A percentile compares a stretch with the other conserved stretches of the same genome.
phyloP scores from a whole-genome alignment of 2,797 vertebrate genomes.

The Chromobotia macracanthus region DNA sequence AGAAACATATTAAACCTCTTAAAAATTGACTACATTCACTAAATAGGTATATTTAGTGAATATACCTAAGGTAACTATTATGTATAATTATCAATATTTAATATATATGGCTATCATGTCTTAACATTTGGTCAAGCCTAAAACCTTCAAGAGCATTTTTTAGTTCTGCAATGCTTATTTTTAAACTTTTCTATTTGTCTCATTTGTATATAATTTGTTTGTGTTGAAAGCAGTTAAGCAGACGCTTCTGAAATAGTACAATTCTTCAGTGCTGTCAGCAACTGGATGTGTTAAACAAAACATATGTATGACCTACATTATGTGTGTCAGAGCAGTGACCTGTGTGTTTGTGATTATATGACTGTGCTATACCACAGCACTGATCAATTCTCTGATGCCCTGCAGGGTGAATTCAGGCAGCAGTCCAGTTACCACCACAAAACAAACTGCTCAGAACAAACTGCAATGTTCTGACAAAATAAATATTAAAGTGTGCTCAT shows the following conservation, averaged over 20 bases:
- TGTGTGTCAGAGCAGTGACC: neutral
- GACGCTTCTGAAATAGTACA: too few species aligned
- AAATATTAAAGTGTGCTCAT: neutral
- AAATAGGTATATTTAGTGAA: too few species aligned
- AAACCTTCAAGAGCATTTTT: neutral
- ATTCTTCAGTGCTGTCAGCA: neutral
- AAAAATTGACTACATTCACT: too few species aligned
- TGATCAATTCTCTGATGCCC: conserved; percentile 23
- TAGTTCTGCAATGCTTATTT: too few species aligned
- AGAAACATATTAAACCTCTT: too few species aligned
- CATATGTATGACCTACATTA: neutral
- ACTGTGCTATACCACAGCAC: neutral
- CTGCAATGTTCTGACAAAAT: neutral
- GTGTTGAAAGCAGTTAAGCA: too few species aligned
- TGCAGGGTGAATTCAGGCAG: neutral
- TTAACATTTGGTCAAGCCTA: too few species aligned
- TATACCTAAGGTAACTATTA: too few species aligned
- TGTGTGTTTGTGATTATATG: neutral
- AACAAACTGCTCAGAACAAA: conserved; percentile 6
- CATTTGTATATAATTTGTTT: too few species aligned
- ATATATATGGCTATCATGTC: too few species aligned
- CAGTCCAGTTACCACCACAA: neutral
- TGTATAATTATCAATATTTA: too few species aligned
- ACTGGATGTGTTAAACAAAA: neutral
- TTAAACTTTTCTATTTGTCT: too few species aligned